Evolutionary conservation across 2,888 invertebrate species (phyloP).

Genomic region (Metacarcinus magister): DNA sequence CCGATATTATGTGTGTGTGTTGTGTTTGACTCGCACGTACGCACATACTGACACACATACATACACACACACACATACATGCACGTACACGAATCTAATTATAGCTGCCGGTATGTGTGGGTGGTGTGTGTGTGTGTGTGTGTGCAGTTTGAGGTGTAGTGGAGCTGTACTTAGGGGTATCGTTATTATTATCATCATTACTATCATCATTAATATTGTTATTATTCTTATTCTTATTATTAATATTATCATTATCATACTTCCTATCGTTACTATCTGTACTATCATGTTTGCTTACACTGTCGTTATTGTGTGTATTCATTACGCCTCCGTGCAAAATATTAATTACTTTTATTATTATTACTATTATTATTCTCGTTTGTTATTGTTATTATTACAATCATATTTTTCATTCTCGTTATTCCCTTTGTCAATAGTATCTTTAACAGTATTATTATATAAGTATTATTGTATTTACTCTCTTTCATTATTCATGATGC

Average conservation of each 20-base stretch:
- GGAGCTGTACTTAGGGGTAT: not conserved
- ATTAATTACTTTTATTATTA: too few relatives aligned
- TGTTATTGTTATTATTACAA: not conserved
- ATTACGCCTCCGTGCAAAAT: too few relatives aligned
- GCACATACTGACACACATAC: not conserved
- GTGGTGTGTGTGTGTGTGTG: slow-evolving; percentile 56
- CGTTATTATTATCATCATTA: not conserved
- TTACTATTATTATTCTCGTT: not conserved
- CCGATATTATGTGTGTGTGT: slow-evolving; percentile 7
- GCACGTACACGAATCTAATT: not conserved
- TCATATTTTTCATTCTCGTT: not conserved
- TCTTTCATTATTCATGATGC: too few relatives aligned
- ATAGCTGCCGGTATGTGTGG: not conserved
- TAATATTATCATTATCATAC: too few relatives aligned
- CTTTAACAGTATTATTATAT: not conserved
- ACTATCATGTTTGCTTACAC: not conserved
- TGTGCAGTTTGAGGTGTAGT: not conserved
- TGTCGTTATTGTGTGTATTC: not conserved
- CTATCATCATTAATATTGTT: too few relatives aligned
- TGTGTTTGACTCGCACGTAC: not conserved
- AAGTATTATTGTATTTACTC: too few relatives aligned
- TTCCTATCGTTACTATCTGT: too few relatives aligned
- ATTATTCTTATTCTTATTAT: too few relatives aligned
- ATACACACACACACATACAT: not conserved
- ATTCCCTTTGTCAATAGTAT: not conserved